A percentile compares a stretch with the other conserved stretches of the same genome.
Conservation (phyloP, 2,797 vertebrate species). For the Semaprochilodus insignis region DNA sequence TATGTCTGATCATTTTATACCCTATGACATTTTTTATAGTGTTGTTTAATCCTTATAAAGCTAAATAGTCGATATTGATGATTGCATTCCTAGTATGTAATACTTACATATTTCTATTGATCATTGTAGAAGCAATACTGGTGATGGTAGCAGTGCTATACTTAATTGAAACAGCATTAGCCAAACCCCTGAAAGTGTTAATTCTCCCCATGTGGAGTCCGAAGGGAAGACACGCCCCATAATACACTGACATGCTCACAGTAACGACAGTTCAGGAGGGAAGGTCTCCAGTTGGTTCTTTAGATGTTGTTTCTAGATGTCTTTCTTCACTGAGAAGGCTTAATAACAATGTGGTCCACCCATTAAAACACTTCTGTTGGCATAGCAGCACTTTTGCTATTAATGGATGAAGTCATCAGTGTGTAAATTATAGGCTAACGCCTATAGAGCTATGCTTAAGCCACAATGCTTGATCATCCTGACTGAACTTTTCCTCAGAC, state of each 20-base stretch:
- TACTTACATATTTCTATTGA: not conserved
- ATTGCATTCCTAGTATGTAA: not conserved
- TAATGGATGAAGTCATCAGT: slow-evolving; percentile 47
- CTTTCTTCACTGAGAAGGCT: slow-evolving; percentile 43
- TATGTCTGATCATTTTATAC: too few relatives aligned
- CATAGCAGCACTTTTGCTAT: slow-evolving; percentile 29
- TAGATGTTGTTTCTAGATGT: slow-evolving; percentile 54
- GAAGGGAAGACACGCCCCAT: slow-evolving; percentile 76
- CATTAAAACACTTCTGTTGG: slow-evolving; percentile 32
- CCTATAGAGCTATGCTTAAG: slow-evolving; percentile 24
- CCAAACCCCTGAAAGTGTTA: slow-evolving; percentile 69
- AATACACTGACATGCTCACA: slow-evolving; percentile 75
- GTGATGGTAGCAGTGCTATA: not conserved
- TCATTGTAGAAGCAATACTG: not conserved
- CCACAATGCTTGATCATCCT: slow-evolving; percentile 34
- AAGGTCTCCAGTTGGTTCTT: slow-evolving; percentile 69
- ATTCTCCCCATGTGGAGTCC: slow-evolving; percentile 71
- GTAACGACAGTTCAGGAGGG: slow-evolving; percentile 83
- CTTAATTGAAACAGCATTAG: not conserved
- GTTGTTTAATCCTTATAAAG: too few relatives aligned
- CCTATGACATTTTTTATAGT: too few relatives aligned
- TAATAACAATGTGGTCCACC: slow-evolving; percentile 31
- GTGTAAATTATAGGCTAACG: slow-evolving; percentile 39
- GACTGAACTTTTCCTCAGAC: slow-evolving; percentile 12
- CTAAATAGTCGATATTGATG: not conserved